A percentile compares a stretch with the other conserved stretches of the same genome.
These are phyloP conservation scores for Dryobota labecula DNA, from an alignment of 2,888 invertebrate species.

Conservation along the genomic window DNA sequence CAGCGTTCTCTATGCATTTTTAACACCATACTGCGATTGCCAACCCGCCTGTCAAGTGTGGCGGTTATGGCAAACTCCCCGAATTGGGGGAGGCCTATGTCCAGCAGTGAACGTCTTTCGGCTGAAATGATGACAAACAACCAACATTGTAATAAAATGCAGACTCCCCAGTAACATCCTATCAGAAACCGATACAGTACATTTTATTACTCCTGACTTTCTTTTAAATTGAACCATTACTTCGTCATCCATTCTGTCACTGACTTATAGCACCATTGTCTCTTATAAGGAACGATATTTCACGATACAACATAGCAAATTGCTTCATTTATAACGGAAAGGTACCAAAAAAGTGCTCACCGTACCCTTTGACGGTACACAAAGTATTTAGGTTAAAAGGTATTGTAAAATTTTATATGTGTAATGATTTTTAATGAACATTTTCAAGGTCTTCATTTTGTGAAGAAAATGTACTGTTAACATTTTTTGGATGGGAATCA, in stretches of 20 bases:
- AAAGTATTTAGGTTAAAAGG: constrained; percentile 70
- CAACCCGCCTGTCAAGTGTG: too few relatives aligned
- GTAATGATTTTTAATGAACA: constrained; percentile 67
- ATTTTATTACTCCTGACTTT: constrained; percentile 52
- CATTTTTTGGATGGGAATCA: constrained; percentile 13
- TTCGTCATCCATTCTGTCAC: constrained; percentile 45
- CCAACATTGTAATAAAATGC: background rate
- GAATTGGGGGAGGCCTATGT: too few relatives aligned
- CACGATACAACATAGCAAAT: constrained; percentile 63
- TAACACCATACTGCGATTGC: too few relatives aligned
- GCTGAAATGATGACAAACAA: too few relatives aligned
- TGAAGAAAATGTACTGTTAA: constrained; percentile 18
- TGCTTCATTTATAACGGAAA: constrained; percentile 68
- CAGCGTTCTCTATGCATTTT: too few relatives aligned
- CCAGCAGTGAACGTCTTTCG: too few relatives aligned
- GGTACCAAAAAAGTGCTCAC: constrained; percentile 52
- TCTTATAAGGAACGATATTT: constrained; percentile 68
- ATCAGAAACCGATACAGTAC: constrained; percentile 46
- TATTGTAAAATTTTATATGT: constrained; percentile 74
- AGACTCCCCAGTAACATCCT: constrained; percentile 24
- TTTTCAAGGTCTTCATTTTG: constrained; percentile 52
- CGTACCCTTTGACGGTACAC: constrained; percentile 48
- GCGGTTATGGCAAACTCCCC: too few relatives aligned
- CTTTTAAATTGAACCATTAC: constrained; percentile 60
- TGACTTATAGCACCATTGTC: constrained; percentile 64